Base-by-base conservation (phyloP, 2,797 vertebrate species). In the Threskiornis aethiopicus region DNA sequence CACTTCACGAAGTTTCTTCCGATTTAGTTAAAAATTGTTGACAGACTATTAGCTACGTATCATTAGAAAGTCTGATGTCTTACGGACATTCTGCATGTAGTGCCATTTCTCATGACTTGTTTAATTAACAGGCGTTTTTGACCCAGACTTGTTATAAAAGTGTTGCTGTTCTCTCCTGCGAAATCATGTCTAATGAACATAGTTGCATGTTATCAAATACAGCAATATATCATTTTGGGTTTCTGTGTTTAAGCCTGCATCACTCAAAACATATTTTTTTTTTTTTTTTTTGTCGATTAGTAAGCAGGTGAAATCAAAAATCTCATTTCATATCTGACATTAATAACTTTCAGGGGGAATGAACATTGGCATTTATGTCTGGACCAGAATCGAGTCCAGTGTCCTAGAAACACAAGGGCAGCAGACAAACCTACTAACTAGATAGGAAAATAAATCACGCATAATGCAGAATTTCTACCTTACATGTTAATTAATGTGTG, bases 401-500 rank as follows among this genome's bases (percentile, higher is more conserved):
- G 98, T 98, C 98, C 98, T 98, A 98, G 98, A 98, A 98, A 97
- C 97, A 98, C 98, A 98, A 98, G 98, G 98, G 98, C 98, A 98
- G 97, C 97, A 98, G 98, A 98, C 98, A 98, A 97, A 98, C 97
- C 98, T 98, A 97, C 98, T 98, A 98, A 98, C 98, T 98, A 98
- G 98, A 98, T 98, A 98, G 98, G 97, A 98, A 98, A 99, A 99
- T 99, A 98, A 98, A 98, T 98, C 98, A 99, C 97, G 92, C 98
- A 98, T 98, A 98, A 98, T 99, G 98, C 98, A 98, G 98, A 98
- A 98, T 98, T 98, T 98, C 98, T 98, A 98, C 98, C 98, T 99
- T 98, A 98, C 98, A 98, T 98, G 98, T 98, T 98, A 99, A 99
- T 99, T 98, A 98, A 98, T 98, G 98, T 98, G 98, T 98, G 98